A percentile compares a stretch with the other conserved stretches of the same genome.
These are phyloP conservation scores for Glaucidium brasilianum DNA, from an alignment of 2,113 vertebrate species.

Conservation along the genomic window DNA sequence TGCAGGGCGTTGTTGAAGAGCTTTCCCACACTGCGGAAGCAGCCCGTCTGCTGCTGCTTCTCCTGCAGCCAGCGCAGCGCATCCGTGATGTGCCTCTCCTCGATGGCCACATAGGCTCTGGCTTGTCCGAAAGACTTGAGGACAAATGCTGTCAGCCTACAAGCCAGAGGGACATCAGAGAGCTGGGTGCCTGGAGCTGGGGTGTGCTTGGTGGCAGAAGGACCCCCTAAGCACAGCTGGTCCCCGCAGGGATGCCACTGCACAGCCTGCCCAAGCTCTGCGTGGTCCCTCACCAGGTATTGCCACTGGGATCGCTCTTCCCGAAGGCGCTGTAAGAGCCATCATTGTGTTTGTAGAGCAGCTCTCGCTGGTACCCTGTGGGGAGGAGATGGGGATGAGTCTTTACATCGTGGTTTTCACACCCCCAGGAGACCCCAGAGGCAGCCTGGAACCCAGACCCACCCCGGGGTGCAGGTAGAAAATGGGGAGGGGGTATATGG, in stretches of 20 bases:
- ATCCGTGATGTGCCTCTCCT: constrained; percentile 56
- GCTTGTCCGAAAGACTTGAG: constrained; percentile 80
- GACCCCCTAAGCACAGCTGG: rapidly evolving
- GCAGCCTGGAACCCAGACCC: neutral
- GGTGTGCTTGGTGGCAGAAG: neutral
- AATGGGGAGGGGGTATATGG: neutral
- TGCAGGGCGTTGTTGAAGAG: constrained; percentile 73
- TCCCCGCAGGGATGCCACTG: neutral
- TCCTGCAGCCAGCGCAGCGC: constrained; percentile 64
- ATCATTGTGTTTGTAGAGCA: constrained; percentile 75
- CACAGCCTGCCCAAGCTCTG: neutral
- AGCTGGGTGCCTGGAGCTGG: too few relatives aligned
- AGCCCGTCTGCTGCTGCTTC: constrained; percentile 62
- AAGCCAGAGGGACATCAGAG: rapidly evolving
- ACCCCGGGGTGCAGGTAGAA: rapidly evolving
- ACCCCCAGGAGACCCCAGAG: neutral
- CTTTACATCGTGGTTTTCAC: rapidly evolving
- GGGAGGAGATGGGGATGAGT: neutral
- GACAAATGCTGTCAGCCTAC: constrained; percentile 81
- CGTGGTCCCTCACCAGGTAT: constrained; percentile 78
- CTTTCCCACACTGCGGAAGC: constrained; percentile 73
- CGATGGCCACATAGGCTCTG: constrained; percentile 63
- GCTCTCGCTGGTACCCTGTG: constrained; percentile 81
- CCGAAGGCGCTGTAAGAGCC: constrained; percentile 86
- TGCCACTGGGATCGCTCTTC: constrained; percentile 60